Percentiles rank a stretch among this genome's conserved stretches.
Evolutionary conservation across 1,140 invertebrate genomes (phyloP).

Genomic region (Trachelipus rathkii): DNA sequence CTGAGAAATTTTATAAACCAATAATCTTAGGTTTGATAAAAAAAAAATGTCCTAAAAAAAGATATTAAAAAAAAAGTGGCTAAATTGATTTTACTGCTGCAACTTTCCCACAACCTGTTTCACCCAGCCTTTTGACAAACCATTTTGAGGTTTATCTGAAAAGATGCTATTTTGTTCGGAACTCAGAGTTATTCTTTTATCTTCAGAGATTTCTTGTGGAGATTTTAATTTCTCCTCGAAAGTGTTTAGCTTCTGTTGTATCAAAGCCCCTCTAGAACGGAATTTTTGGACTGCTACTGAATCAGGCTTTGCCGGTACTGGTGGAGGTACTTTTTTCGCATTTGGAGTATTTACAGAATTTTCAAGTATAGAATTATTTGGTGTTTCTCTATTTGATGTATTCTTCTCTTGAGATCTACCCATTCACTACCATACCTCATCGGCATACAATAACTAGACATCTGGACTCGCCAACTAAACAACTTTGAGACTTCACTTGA

Average conservation of each 20-base stretch:
- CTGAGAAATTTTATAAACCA: too few relatives aligned
- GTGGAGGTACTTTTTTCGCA: slow-evolving; percentile 37
- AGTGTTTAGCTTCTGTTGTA: slow-evolving; percentile 37
- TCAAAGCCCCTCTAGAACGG: slow-evolving; percentile 33
- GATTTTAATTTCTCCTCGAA: slow-evolving; percentile 35
- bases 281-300: slow-evolving; percentile 26
- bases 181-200: slow-evolving; percentile 29
- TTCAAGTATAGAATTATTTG: neutral
- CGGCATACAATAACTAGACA: neutral
- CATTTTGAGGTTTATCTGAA: slow-evolving; percentile 22
- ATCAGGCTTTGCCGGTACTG: slow-evolving; percentile 42
- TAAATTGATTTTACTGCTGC: slow-evolving; percentile 32
- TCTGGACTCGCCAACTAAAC: slow-evolving; percentile 2
- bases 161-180: slow-evolving; percentile 10
- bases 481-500: slow-evolving; percentile 2
- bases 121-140: slow-evolving; percentile 39
- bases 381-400: neutral
- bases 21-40: too few relatives aligned
- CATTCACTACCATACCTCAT: neutral
- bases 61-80: too few relatives aligned
- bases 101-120: slow-evolving; percentile 40
- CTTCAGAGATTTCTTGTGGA: slow-evolving; percentile 25
- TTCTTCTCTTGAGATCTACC: neutral
- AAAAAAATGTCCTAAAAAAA: too few relatives aligned
- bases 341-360: neutral